These are phyloP conservation scores for Opisthocomus hoazin DNA, from an alignment of 2,113 vertebrate species.

Conservation along the genomic window DNA sequence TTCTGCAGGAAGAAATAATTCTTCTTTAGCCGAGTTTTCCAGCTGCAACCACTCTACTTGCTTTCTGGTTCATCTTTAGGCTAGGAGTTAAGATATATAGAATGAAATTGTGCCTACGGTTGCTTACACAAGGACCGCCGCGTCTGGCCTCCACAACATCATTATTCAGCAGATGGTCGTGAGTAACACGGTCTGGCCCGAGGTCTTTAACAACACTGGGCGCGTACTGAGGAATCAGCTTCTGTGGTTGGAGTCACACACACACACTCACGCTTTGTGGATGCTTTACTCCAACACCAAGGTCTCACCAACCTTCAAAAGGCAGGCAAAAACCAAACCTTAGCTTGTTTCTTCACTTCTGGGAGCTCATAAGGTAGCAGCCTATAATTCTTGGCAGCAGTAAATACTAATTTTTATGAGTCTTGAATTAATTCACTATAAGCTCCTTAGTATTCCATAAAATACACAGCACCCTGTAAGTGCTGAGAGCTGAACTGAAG, in stretches of 20 bases:
- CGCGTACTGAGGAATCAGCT: neutral
- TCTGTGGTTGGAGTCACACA: neutral
- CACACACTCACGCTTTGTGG: neutral
- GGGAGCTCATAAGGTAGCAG: neutral
- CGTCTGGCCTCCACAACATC: neutral
- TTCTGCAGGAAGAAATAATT: neutral
- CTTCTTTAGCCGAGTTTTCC: neutral
- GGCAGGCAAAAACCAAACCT: neutral
- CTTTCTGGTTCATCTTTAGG: neutral
- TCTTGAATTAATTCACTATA: neutral
- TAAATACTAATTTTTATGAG: neutral
- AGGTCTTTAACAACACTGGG: neutral
- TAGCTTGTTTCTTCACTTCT: neutral
- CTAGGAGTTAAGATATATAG: neutral
- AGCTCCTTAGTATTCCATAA: neutral
- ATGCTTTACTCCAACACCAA: neutral
- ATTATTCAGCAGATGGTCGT: neutral
- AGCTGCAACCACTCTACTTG: neutral
- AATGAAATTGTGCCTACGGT: neutral
- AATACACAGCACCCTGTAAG: neutral
- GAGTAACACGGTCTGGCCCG: neutral
- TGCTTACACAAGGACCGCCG: accelerated
- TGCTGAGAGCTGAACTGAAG: neutral
- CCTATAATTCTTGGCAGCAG: neutral
- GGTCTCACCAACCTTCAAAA: neutral